Evolutionary conservation across 2,888 invertebrate genomes (phyloP), one percentile per base, ranked within the genome.

Genomic region (Diplazon laetatorius): DNA sequence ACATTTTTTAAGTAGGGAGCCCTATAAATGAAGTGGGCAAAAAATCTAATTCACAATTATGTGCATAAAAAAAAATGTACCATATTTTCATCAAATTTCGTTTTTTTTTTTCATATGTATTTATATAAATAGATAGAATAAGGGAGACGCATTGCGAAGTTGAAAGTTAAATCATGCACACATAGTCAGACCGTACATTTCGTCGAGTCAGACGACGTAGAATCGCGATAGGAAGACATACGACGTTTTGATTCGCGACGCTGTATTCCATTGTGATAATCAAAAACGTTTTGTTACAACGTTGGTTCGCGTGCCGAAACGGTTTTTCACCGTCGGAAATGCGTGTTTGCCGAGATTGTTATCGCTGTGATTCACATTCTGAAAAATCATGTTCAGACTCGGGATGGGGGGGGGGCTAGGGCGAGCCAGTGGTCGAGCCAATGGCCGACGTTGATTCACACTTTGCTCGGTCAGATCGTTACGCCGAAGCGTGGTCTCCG

Each of bases 401-500:
- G 4, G 2, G 30, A 30, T n/a, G n/a, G n/a, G n/a, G n/a, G n/a
- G n/a, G n/a, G n/a, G n/a, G n/a, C n/a, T n/a, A n/a, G n/a, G n/a
- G n/a, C n/a, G n/a, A n/a, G n/a, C n/a, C n/a, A n/a, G 6, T 6
- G 30, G 4, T 30, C 30, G 30, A 30, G 52, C 42, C 35, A 12
- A 12, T 37, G 18, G 48, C 57, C 20, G 65, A 63, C 50, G 22
- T 18, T 63, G 70, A 50, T 73, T 52, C 57, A 73, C 57, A 60
- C 63, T 59, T 69, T 50, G 42, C 42, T 48, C 18, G n/a, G 50
- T 59, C 22, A 16, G 68, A 60, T 72, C 77, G 69, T 73, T 63
- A 73, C 69, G 63, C 62, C 55, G 59, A 52, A 63, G 73, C 73
- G 73, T 73, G 69, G 35, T 59, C 18, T 20, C 18, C 20, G 69